Evolutionary conservation across 92 coral and sea anemone genomes (phyloP), one percentile per base, ranked within the genome.

Genomic region (Umimayanthus chanpuru): DNA sequence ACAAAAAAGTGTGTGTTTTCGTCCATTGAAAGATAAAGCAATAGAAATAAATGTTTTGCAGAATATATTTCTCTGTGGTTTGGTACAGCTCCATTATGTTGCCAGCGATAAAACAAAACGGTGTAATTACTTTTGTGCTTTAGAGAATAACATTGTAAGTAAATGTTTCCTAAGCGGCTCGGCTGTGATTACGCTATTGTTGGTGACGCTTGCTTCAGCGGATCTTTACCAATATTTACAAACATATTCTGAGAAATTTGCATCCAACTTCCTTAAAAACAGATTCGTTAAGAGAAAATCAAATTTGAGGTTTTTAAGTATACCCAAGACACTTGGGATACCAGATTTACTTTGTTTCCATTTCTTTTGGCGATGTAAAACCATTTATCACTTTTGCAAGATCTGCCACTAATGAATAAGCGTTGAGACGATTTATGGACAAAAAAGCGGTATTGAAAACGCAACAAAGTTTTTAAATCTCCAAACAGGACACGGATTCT

Each of bases 181-280:
- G 47, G 43, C 78, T 15, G 78, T 83, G 87, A 83, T 83, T 71
- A 23, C 21, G 26, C 78, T 44, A 83, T 83, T 83, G 87, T 83
- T 68, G 2, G 20, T 1, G 29, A 14, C 20, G 75, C 20, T 81
- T 16, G 76, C n/a, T 32, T 64, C 74, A 40, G 20, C 86, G 86
- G 87, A 83, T 67, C 73, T 83, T 73, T 40, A 83, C 36, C 87
- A 83, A 83, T 83, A 83, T 68, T 50, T 15, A 5, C 78, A 36
- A 47, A 29, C 65, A 12, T 70, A 20, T 26, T 44, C 67, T 32
- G 61, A 40, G 49, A 68, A 68, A 67, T 78, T 83, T 83, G 87
- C 74, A 73, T 67, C 36, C 44, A 21, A 83, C 78, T 20, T 28
- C 78, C 74, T n/a, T 66, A 43, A 41, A 65, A 70, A 83, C 47